Percentiles rank a stretch among this genome's conserved stretches.
Conservation (phyloP, 2,888 invertebrate species). For the Galeopsomyia nigrocyanea region DNA sequence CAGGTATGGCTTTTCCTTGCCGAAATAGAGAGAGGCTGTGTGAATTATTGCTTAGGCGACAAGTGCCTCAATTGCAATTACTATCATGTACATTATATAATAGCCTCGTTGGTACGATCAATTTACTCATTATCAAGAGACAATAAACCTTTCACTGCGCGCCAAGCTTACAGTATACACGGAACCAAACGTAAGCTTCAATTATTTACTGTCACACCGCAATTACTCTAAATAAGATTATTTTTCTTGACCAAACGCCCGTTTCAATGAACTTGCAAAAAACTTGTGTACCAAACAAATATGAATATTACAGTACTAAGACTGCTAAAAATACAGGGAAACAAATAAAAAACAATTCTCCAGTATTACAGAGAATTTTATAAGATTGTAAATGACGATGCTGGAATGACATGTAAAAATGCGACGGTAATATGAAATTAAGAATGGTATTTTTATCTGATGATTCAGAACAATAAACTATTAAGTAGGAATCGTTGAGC, state of each 20-base stretch:
- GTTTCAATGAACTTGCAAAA: no score
- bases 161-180: neutral
- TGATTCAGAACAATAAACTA: no score
- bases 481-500: no score
- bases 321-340: neutral
- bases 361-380: neutral
- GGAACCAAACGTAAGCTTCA: neutral
- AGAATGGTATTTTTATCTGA: no score
- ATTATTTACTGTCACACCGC: conserved; percentile 24
- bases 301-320: no score
- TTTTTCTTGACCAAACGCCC: no score
- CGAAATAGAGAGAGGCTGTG: neutral
- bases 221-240: no score
- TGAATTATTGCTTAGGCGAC: conserved; percentile 31
- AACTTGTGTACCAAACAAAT: no score
- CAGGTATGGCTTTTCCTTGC: conserved; percentile 29
- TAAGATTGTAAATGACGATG: no score
- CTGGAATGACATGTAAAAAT: no score
- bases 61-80: conserved; percentile 39
- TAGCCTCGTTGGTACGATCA: conserved; percentile 23
- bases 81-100: conserved; percentile 15
- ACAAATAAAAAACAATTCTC: neutral
- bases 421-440: no score
- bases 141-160: conserved; percentile 44
- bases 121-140: conserved; percentile 27